Evolutionary conservation across 2,888 invertebrate species (phyloP).

Genomic region (Parelbella ahira): DNA sequence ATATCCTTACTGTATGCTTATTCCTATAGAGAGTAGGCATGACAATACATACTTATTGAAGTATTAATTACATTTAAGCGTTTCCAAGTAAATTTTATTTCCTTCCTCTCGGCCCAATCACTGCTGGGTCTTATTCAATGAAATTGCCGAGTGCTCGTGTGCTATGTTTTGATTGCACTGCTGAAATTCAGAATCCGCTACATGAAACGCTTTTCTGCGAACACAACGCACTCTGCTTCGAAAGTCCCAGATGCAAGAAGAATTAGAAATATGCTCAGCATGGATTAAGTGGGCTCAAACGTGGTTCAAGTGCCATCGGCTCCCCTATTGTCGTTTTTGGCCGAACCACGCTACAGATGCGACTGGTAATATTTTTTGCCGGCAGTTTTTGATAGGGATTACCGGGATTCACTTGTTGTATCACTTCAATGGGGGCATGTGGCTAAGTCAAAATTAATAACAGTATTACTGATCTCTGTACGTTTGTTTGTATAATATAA

Average conservation of each 20-base stretch:
- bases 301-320: slow-evolving; percentile 38
- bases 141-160: too few species aligned
- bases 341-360: slow-evolving; percentile 38
- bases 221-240: slow-evolving; percentile 14
- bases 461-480: slow-evolving; percentile 22
- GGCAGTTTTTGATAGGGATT: slow-evolving; percentile 44
- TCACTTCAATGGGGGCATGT: slow-evolving; percentile 8
- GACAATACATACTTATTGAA: too few species aligned
- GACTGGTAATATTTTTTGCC: slow-evolving; percentile 33
- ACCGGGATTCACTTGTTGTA: slow-evolving; percentile 33
- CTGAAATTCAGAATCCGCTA: slow-evolving; percentile 7
- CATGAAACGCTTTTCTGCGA: not conserved
- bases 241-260: slow-evolving; percentile 57
- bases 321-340: slow-evolving; percentile 51
- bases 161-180: too few species aligned
- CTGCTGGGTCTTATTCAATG: too few species aligned
- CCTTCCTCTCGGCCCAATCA: too few species aligned
- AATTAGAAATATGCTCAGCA: slow-evolving; percentile 55
- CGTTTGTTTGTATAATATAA: slow-evolving; percentile 12
- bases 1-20: too few species aligned
- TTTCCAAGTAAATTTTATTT: too few species aligned
- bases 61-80: too few species aligned
- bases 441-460: slow-evolving; percentile 14
- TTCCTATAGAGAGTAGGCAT: too few species aligned
- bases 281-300: slow-evolving; percentile 56